phyloP scores from a whole-genome alignment of 2,888 invertebrate species.

The Nebria brevicollis region DNA sequence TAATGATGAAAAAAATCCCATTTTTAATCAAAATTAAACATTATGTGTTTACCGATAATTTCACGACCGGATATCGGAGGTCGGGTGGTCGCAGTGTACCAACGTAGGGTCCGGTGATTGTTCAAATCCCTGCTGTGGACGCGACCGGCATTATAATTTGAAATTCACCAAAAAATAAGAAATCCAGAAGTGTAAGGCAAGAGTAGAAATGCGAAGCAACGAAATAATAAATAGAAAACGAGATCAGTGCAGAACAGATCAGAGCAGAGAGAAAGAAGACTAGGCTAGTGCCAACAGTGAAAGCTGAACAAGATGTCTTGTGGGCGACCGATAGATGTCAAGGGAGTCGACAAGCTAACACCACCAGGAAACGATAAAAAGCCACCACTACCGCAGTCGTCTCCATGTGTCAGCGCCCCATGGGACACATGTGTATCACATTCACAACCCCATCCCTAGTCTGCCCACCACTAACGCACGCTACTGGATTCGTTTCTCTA shows the following conservation, averaged over 20 bases:
- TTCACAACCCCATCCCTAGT: neutral
- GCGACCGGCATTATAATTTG: too few species aligned
- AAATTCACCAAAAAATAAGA: too few species aligned
- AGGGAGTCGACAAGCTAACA: slow-evolving; percentile 13
- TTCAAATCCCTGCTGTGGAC: too few species aligned
- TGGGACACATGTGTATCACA: slow-evolving; percentile 13
- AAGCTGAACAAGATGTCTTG: slow-evolving; percentile 29
- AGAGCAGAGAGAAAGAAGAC: neutral
- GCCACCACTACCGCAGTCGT: neutral
- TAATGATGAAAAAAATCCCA: too few species aligned
- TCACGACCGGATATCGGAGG: too few species aligned
- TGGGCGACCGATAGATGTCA: slow-evolving; percentile 38
- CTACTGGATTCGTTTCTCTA: slow-evolving; percentile 1
- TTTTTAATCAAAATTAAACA: too few species aligned
- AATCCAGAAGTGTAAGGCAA: too few species aligned
- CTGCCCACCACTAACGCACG: neutral
- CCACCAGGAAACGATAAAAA: slow-evolving; percentile 34
- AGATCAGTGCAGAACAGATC: neutral
- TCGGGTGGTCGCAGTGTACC: too few species aligned
- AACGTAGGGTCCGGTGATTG: too few species aligned
- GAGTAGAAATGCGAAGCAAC: neutral
- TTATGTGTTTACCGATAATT: too few species aligned
- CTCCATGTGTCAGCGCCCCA: slow-evolving; percentile 17
- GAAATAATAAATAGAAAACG: neutral
- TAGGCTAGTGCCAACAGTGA: slow-evolving; percentile 11